phyloP scores from a whole-genome alignment of 2,797 vertebrate genomes.

The Trichosurus vulpecula region DNA sequence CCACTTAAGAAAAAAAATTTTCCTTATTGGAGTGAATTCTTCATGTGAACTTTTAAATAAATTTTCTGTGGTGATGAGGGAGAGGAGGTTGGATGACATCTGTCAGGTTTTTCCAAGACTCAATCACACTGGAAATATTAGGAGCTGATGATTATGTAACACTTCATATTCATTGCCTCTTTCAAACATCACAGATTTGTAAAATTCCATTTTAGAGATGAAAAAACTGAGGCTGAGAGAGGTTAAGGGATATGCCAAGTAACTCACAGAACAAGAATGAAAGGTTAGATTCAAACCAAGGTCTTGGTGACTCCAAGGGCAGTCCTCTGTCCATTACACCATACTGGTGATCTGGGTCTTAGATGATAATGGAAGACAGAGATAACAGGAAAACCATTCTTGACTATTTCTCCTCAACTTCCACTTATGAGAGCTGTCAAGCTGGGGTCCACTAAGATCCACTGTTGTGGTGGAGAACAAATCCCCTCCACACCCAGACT shows the following conservation, averaged over 20 bases:
- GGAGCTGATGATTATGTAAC: background rate
- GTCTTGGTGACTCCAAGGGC: background rate
- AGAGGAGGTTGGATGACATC: background rate
- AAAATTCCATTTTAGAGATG: background rate
- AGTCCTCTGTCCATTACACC: background rate
- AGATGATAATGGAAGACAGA: background rate
- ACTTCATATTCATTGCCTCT: background rate
- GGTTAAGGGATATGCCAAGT: background rate
- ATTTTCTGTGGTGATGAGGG: background rate
- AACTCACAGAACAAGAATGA: background rate
- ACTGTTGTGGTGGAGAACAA: background rate
- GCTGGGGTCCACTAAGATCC: background rate
- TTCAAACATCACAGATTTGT: background rate
- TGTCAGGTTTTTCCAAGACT: conserved; percentile 25
- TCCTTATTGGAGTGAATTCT: conserved; percentile 24
- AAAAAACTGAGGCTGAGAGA: background rate
- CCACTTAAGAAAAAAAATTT: background rate
- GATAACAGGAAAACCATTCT: background rate
- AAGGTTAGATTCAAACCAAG: background rate
- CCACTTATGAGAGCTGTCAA: background rate
- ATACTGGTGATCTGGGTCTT: background rate
- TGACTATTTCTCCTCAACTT: background rate
- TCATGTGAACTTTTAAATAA: conserved; percentile 28
- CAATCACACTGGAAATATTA: background rate
- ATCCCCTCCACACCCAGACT: background rate